Base-by-base conservation (phyloP, 2,113 vertebrate species). In the Alethe diademata region DNA sequence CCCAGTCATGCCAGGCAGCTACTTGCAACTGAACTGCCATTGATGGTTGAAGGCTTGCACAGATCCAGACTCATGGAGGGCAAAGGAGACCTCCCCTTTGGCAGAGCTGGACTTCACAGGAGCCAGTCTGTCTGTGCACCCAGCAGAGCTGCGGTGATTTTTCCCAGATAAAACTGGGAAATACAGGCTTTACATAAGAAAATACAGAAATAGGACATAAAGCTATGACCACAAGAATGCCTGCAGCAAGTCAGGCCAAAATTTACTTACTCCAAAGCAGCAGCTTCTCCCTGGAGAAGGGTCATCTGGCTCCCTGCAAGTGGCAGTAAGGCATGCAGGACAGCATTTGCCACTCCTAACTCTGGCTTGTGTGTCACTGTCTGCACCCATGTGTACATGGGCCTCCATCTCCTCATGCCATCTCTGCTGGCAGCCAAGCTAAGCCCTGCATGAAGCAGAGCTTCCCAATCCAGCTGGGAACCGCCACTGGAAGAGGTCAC, bases 371-470 rank as follows among this genome's bases (percentile, higher is more conserved):
- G 17, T 15, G 24, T 53, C 28, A 31, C 53, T 75, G 24, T 22
- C 43, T 54, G 18, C 28, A 64, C 33, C 29, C 0, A 0, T n/a
- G 12, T 19, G 15, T 35, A 72, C 3, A 0, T 5, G 28, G 20
- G 36, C 18, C 50, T 47, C 50, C n/a, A 35, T 11, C 36, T 65
- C 50, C 58, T 61, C 0, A 0, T 23, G 54, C 43, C 43, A 47
- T 33, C 54, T 74, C 31, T 54, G 35, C 43, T 2, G 1, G 43
- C 78, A 54, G 38, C 40, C 2, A 5, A 69, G 35, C 33, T 28
- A 36, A 86, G 53, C 19, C n/a, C 20, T 14, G 2, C 0, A 0
- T 20, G 48, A 74, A 62, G 22, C n/a, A 78, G 42, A 73, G 19
- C 26, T 73, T 45, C 54, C 29, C 50, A 28, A n/a, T 51, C 19